phyloP scores from a whole-genome alignment of 2,113 vertebrate genomes.

The Nothoprocta perdicaria region DNA sequence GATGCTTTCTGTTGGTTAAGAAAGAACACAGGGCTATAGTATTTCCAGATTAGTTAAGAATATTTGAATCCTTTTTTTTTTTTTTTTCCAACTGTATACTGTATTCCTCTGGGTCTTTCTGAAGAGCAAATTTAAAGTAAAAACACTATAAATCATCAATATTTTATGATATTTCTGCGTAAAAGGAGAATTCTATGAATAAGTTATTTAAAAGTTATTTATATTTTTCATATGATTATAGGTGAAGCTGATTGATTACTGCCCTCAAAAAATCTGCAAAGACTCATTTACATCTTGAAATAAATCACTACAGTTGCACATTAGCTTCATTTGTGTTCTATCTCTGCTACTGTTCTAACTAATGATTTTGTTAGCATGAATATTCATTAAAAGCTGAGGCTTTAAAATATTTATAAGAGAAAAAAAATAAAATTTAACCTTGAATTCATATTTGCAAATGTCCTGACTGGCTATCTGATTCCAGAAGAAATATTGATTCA shows the following conservation, averaged over 20 bases:
- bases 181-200: not conserved
- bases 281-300: not conserved
- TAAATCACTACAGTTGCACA: not conserved
- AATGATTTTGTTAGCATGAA: not conserved
- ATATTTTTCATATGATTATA: not conserved
- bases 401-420: not conserved
- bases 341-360: not conserved
- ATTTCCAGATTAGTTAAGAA: not conserved
- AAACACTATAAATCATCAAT: not conserved
- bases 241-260: not conserved
- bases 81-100: not conserved
- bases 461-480: not conserved
- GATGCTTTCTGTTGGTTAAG: not conserved
- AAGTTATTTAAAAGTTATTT: not conserved
- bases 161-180: not conserved
- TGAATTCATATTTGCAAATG: not conserved
- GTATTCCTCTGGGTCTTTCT: not conserved
- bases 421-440: not conserved
- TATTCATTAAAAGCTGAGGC: not conserved
- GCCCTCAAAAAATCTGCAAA: not conserved
- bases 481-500: not conserved
- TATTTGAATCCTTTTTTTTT: fast-evolving
- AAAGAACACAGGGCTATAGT: not conserved
- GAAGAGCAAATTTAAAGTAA: not conserved
- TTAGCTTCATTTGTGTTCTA: not conserved